Evolutionary conservation across 2,113 vertebrate genomes (phyloP).

Genomic region (Ptilorrhoa leucosticta): DNA sequence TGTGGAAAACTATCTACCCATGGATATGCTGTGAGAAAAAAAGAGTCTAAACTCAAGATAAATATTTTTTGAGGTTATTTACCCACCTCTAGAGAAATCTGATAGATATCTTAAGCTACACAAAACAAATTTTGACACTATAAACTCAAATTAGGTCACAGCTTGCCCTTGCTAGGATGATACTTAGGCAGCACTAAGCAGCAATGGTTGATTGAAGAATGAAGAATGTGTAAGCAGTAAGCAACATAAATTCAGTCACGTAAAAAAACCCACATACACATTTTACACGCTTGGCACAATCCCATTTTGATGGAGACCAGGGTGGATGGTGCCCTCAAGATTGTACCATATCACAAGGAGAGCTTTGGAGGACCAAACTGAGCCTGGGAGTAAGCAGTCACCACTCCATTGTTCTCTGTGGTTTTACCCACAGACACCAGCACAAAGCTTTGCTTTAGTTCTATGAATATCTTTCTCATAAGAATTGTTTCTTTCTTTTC

Average conservation of each 20-base stretch:
- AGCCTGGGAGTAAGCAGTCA: not conserved
- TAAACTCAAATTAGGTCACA: not conserved
- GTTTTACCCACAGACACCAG: not conserved
- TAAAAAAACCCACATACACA: not conserved
- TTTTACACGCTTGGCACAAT: not conserved
- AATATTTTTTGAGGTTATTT: not conserved
- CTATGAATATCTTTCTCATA: conserved; percentile 57
- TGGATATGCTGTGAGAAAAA: not conserved
- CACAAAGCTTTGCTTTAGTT: not conserved
- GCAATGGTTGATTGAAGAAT: not conserved
- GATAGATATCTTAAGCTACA: not conserved
- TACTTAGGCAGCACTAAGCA: not conserved
- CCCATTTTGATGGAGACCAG: not conserved
- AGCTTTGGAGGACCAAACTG: not conserved
- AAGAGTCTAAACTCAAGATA: not conserved
- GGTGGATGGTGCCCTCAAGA: not conserved
- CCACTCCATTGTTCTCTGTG: not conserved
- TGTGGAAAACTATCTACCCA: not conserved
- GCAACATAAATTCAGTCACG: not conserved
- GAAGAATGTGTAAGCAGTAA: not conserved
- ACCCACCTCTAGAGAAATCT: not conserved
- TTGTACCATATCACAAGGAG: not conserved
- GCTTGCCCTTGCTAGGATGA: not conserved
- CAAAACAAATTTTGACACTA: not conserved
- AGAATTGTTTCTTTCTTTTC: conserved; percentile 60